Conservation (phyloP, 1,140 invertebrate species). For the Fopius arisanus region DNA sequence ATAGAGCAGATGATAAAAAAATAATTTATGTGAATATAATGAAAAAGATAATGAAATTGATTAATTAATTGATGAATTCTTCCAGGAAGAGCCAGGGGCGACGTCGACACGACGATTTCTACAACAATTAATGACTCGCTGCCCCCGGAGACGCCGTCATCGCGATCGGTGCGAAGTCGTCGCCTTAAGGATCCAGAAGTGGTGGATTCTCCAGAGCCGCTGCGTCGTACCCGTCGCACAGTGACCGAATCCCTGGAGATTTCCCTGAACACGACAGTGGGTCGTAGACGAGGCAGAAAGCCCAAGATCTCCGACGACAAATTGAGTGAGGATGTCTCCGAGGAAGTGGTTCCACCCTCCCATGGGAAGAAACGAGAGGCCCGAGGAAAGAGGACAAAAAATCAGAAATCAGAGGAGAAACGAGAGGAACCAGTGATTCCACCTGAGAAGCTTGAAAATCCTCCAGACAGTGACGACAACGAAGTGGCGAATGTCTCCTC, state of each 20-base stretch:
- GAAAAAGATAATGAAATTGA: too few relatives aligned
- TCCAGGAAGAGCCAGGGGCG: neutral
- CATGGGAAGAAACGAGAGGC: neutral
- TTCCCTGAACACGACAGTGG: neutral
- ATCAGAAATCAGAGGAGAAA: neutral
- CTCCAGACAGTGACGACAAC: constrained; percentile 16
- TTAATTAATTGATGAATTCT: neutral
- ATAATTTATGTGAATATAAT: too few relatives aligned
- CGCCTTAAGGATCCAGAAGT: neutral
- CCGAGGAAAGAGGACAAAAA: neutral
- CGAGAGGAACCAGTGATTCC: neutral
- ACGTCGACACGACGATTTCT: neutral
- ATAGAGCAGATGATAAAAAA: too few relatives aligned
- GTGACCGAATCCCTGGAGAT: neutral
- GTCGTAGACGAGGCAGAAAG: too few relatives aligned
- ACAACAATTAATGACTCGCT: neutral
- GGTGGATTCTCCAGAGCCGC: too few relatives aligned
- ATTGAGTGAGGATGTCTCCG: too few relatives aligned
- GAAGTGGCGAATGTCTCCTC: constrained; percentile 24
- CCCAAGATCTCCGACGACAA: neutral
- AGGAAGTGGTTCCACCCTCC: too few relatives aligned
- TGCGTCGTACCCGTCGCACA: too few relatives aligned
- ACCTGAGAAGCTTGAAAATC: neutral
- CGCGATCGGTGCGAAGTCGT: neutral
- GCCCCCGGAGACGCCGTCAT: neutral